Evolutionary conservation across 2,113 vertebrate species (phyloP).

Genomic region (Dicerorhinus sumatrensis): DNA sequence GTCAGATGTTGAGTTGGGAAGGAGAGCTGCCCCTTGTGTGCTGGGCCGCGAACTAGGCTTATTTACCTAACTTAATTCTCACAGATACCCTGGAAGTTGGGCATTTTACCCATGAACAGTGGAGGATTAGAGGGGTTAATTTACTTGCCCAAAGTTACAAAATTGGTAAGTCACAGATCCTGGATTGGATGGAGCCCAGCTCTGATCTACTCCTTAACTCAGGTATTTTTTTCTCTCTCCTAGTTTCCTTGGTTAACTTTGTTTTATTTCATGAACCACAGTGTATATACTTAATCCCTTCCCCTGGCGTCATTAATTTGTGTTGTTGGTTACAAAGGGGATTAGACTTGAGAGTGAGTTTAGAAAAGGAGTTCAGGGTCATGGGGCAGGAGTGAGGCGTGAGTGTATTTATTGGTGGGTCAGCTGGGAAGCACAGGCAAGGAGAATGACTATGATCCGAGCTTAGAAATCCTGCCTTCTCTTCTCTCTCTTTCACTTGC

Average conservation of each 20-base stretch:
- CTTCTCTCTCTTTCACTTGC: neutral
- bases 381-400: fast-evolving
- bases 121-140: neutral
- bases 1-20: neutral
- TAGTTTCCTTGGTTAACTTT: neutral
- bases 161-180: neutral
- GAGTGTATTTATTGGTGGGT: neutral
- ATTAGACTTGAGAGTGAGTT: neutral
- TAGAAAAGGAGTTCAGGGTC: neutral
- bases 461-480: neutral
- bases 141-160: neutral
- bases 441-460: neutral
- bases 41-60: fast-evolving
- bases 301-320: neutral
- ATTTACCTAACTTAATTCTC: neutral
- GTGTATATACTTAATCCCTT: neutral
- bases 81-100: neutral
- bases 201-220: neutral
- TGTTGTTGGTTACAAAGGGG: neutral
- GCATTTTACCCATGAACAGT: neutral
- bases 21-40: neutral
- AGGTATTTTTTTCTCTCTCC: neutral
- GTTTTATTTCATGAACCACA: neutral
- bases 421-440: too few relatives aligned
- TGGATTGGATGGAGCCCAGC: neutral